phyloP scores from a whole-genome alignment of 1,140 invertebrate genomes.

The Popillia japonica region DNA sequence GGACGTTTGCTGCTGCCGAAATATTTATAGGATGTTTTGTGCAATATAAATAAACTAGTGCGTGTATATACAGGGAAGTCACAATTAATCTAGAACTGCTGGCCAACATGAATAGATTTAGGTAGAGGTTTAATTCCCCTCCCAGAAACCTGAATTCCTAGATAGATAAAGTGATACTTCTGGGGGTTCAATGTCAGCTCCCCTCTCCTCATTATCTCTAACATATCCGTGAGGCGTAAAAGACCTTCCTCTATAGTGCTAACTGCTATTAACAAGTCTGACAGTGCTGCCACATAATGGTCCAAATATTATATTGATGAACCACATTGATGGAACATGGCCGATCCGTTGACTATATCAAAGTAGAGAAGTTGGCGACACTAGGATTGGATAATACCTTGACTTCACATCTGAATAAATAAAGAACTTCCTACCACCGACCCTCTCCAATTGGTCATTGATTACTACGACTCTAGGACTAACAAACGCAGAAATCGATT shows the following conservation, averaged over 20 bases:
- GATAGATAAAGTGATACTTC: slow-evolving; percentile 53
- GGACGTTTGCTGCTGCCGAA: too few species aligned
- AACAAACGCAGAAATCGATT: slow-evolving; percentile 21
- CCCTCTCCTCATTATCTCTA: slow-evolving; percentile 47
- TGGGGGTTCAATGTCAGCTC: slow-evolving; percentile 50
- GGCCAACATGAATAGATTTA: too few species aligned
- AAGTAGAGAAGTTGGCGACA: slow-evolving; percentile 48
- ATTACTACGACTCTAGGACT: slow-evolving; percentile 39
- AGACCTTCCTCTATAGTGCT: slow-evolving; percentile 53
- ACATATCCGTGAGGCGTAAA: slow-evolving; percentile 49
- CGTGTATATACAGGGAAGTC: too few species aligned
- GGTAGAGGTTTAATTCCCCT: slow-evolving; percentile 53
- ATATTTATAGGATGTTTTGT: too few species aligned
- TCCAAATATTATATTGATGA: slow-evolving; percentile 52
- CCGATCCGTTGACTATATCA: slow-evolving; percentile 53
- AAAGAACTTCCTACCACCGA: slow-evolving; percentile 48
- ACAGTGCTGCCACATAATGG: slow-evolving; percentile 41
- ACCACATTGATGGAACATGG: slow-evolving; percentile 51
- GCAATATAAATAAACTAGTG: too few species aligned
- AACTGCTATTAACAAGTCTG: slow-evolving; percentile 50
- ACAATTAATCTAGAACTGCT: too few species aligned
- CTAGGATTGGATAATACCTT: slow-evolving; percentile 42
- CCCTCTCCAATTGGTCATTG: slow-evolving; percentile 48
- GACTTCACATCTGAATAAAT: slow-evolving; percentile 45
- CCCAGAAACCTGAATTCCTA: slow-evolving; percentile 48